Conservation (phyloP, 2,797 vertebrate genomes). For the Eremophila alpestris region DNA sequence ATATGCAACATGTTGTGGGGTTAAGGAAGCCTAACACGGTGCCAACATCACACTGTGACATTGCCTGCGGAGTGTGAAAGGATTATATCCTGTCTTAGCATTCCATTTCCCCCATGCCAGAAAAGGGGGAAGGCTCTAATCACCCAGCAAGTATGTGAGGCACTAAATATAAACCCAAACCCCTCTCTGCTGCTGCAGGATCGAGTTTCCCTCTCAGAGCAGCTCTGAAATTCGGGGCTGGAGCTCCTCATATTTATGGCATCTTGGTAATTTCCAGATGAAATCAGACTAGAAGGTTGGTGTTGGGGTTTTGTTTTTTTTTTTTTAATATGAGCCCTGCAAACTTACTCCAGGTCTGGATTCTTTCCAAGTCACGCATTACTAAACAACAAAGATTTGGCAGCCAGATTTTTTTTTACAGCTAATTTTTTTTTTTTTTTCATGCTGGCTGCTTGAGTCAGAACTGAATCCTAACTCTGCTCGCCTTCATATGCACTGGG, state of each 20-base stretch:
- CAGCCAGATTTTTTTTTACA: slow-evolving; percentile 55
- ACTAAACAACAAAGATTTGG: slow-evolving; percentile 61
- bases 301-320: background rate
- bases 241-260: slow-evolving; percentile 21
- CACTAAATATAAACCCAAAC: slow-evolving; percentile 75
- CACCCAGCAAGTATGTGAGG: slow-evolving; percentile 73
- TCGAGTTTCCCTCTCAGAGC: slow-evolving; percentile 61
- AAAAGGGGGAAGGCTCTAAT: slow-evolving; percentile 73
- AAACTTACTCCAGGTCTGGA: slow-evolving; percentile 36
- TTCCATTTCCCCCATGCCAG: slow-evolving; percentile 77
- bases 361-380: slow-evolving; percentile 51
- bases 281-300: slow-evolving; percentile 15
- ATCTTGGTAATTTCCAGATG: slow-evolving; percentile 36
- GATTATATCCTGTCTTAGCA: slow-evolving; percentile 84
- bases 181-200: slow-evolving; percentile 60
- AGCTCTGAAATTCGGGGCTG: slow-evolving; percentile 9
- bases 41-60: slow-evolving; percentile 81
- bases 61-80: slow-evolving; percentile 80
- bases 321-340: background rate
- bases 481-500: background rate
- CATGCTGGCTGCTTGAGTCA: slow-evolving; percentile 43
- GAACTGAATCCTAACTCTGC: slow-evolving; percentile 12
- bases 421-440: slow-evolving; percentile 50
- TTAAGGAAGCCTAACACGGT: slow-evolving; percentile 80
- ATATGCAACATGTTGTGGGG: slow-evolving; percentile 76